Percentiles rank a stretch among this genome's conserved stretches.
These are phyloP conservation scores for Apus apus DNA, from an alignment of 2,113 vertebrate species.

Conservation along the genomic window DNA sequence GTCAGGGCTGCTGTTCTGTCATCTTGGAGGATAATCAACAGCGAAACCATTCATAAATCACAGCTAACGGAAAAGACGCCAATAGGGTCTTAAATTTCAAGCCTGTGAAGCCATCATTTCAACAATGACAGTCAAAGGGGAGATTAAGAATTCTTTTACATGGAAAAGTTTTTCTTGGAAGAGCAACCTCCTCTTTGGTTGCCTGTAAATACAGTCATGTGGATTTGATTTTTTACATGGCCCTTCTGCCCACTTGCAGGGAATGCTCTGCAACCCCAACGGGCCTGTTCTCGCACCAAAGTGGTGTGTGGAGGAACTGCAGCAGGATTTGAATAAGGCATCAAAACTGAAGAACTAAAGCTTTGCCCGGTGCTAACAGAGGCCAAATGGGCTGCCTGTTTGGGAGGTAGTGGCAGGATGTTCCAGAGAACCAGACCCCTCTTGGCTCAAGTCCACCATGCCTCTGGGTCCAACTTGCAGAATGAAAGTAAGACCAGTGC, in stretches of 20 bases:
- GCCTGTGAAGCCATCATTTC: constrained; percentile 61
- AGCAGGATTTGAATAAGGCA: not conserved
- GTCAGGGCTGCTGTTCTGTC: constrained; percentile 56
- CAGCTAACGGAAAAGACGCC: constrained; percentile 59
- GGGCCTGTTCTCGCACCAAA: not conserved
- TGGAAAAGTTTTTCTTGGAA: constrained; percentile 71
- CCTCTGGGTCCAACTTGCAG: not conserved
- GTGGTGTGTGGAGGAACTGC: not conserved
- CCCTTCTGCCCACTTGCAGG: constrained; percentile 26
- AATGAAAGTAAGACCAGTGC: not conserved
- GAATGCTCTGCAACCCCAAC: not conserved
- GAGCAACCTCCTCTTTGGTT: constrained; percentile 46
- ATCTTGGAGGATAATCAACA: constrained; percentile 68
- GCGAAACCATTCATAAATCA: constrained; percentile 68
- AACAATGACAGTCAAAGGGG: constrained; percentile 66
- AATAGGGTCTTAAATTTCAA: constrained; percentile 65
- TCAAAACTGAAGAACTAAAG: not conserved
- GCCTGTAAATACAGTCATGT: constrained; percentile 64
- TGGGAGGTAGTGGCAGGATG: not conserved
- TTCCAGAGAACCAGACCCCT: not conserved
- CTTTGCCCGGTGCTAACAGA: not conserved
- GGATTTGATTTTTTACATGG: constrained; percentile 66
- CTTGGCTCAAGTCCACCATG: not conserved
- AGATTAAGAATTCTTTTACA: constrained; percentile 71
- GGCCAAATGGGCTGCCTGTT: not conserved